Percentiles rank a stretch among this genome's conserved stretches.
Conservation (phyloP, 1,140 invertebrate species). For the Ceratoteleas bidentatus region DNA sequence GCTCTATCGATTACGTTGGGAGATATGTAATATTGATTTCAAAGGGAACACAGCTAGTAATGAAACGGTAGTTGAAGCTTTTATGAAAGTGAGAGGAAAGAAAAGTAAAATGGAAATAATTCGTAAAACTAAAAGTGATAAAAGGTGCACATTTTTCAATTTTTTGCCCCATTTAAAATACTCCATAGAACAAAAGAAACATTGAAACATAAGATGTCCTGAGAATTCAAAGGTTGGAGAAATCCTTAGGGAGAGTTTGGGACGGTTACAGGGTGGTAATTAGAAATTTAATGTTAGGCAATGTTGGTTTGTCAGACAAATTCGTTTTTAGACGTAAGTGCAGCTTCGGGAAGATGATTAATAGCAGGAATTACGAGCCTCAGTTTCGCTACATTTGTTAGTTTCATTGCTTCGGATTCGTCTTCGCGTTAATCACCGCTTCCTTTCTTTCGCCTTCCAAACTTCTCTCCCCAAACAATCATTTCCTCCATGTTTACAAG, state of each 20-base stretch:
- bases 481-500: not conserved
- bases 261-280: conserved; percentile 3
- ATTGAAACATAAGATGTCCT: no score
- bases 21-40: no score
- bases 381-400: conserved; percentile 13
- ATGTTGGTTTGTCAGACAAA: conserved; percentile 22
- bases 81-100: no score
- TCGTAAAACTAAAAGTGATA: no score
- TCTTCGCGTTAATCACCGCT: conserved; percentile 15
- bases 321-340: conserved; percentile 24
- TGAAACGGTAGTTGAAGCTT: no score
- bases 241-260: not conserved
- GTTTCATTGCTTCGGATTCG: conserved; percentile 1
- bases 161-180: no score
- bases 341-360: conserved; percentile 25
- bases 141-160: no score
- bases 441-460: not conserved
- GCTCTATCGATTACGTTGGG: no score
- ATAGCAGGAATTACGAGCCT: conserved; percentile 20
- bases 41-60: no score
- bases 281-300: conserved; percentile 17
- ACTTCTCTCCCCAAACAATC: not conserved
- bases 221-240: no score
- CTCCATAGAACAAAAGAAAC: no score
- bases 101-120: no score